phyloP scores from a whole-genome alignment of 1,140 invertebrate genomes.

The Phymastichus coffea region DNA sequence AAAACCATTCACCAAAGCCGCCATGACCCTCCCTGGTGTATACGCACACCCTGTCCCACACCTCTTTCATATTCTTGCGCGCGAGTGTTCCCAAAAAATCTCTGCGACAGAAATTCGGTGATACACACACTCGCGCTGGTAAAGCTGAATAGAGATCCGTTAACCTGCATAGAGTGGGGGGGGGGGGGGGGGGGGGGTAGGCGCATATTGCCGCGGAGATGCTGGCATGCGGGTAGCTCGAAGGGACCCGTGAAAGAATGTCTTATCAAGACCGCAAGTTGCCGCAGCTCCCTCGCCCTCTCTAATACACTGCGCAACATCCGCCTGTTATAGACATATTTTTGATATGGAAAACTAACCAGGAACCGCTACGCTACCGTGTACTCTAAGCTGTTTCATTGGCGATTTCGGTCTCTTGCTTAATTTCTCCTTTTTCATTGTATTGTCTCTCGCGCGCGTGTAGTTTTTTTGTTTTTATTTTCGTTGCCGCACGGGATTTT shows the following conservation, averaged over 20 bases:
- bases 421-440: constrained; percentile 6
- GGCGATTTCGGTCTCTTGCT: constrained; percentile 14
- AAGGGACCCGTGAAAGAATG: constrained; percentile 22
- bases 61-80: no score
- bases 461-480: no score
- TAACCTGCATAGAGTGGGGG: constrained; percentile 13
- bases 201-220: no score
- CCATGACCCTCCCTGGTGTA: neutral
- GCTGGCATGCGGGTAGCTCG: constrained; percentile 9
- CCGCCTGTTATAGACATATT: constrained; percentile 23
- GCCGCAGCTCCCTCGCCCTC: neutral
- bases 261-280: constrained; percentile 12
- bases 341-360: constrained; percentile 19
- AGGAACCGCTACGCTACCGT: neutral
- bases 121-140: no score
- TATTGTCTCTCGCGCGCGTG: no score
- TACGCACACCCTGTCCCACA: neutral
- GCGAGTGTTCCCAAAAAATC: no score
- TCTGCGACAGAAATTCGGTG: no score
- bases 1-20: constrained; percentile 23
- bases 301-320: constrained; percentile 19
- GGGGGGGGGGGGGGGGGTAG: no score
- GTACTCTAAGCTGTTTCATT: no score
- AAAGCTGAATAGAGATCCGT: constrained; percentile 19
- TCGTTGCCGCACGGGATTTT: no score